phyloP scores from a whole-genome alignment of 2,797 vertebrate species.

The Gallinago nigripennis region DNA sequence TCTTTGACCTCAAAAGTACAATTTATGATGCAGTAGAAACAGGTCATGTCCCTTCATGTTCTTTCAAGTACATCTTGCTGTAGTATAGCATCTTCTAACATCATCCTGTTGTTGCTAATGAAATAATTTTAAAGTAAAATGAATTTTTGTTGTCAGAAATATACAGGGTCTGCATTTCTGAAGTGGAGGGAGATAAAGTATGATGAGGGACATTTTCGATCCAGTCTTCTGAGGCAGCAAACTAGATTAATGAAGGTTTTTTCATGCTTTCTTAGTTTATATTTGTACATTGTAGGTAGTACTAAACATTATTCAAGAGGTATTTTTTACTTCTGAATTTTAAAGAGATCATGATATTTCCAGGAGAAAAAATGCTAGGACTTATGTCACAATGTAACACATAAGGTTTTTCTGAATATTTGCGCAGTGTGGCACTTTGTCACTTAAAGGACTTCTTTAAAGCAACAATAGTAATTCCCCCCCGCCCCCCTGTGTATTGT shows the following conservation, averaged over 20 bases:
- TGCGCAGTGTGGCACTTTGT: not conserved
- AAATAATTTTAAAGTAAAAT: not conserved
- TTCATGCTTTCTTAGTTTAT: not conserved
- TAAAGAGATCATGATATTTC: not conserved
- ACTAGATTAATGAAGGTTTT: not conserved
- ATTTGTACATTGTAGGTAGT: not conserved
- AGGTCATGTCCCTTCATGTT: not conserved
- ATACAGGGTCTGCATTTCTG: not conserved
- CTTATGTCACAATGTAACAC: not conserved
- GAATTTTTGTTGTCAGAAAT: not conserved
- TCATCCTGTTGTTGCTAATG: not conserved
- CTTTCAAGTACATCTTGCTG: not conserved
- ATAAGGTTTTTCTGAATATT: not conserved
- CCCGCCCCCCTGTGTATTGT: fast-evolving
- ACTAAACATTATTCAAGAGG: not conserved
- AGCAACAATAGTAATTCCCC: not conserved
- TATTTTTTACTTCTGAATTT: not conserved
- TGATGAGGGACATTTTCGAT: not conserved
- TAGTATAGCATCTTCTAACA: not conserved
- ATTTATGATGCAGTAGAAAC: not conserved
- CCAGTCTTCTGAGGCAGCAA: not conserved
- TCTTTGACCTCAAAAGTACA: not conserved
- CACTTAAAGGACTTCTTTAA: not conserved
- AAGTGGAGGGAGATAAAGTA: not conserved
- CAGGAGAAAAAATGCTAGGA: not conserved